A percentile compares a stretch with the other conserved stretches of the same genome.
Evolutionary conservation across 1,140 invertebrate species (phyloP).

Genomic region (Pogonomyrmex californicus): DNA sequence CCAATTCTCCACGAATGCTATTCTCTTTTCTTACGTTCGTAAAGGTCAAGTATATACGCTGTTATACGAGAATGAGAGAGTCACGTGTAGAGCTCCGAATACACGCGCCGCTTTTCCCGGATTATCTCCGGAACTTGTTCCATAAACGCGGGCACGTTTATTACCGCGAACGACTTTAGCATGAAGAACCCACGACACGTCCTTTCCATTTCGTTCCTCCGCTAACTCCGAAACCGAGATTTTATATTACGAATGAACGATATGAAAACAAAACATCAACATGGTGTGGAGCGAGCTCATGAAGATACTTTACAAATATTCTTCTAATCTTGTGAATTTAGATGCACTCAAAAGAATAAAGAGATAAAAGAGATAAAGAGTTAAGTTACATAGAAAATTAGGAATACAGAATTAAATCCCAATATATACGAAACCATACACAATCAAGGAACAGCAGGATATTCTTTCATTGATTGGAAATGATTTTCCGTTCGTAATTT

Average conservation of each 20-base stretch:
- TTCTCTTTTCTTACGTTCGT: background rate
- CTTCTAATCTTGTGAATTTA: too few species aligned
- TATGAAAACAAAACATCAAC: background rate
- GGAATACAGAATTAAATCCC: too few species aligned
- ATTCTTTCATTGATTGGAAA: too few species aligned
- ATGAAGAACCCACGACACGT: background rate
- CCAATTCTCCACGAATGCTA: background rate
- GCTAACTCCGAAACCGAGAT: background rate
- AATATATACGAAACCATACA: too few species aligned
- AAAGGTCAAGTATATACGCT: conserved; percentile 22
- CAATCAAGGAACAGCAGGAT: too few species aligned
- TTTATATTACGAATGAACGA: conserved; percentile 3
- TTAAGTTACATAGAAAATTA: too few species aligned
- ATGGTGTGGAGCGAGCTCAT: background rate
- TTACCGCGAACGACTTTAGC: background rate
- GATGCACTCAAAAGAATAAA: too few species aligned
- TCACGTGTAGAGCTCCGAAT: background rate
- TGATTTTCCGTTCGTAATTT: too few species aligned
- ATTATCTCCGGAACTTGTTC: conserved; percentile 36
- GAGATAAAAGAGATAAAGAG: too few species aligned
- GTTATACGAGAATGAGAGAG: background rate
- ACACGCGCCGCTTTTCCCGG: background rate
- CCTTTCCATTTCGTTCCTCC: background rate
- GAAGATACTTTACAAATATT: background rate
- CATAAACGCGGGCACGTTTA: conserved; percentile 38